These are phyloP conservation scores for Drepana falcataria DNA, from an alignment of 2,888 invertebrate genomes.

Conservation along the genomic window DNA sequence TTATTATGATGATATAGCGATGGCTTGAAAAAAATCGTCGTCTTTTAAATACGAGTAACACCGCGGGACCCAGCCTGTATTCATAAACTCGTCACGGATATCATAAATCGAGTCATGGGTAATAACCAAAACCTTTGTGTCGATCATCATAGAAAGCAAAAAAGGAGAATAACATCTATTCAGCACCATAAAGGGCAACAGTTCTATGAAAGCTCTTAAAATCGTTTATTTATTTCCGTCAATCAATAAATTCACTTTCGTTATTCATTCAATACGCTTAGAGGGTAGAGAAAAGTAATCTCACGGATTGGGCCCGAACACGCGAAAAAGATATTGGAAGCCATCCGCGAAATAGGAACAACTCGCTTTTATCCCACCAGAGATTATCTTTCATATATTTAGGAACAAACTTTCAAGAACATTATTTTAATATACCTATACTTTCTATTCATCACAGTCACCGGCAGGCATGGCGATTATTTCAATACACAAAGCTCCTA, in stretches of 20 bases:
- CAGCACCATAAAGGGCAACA: neutral
- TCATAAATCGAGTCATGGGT: no score
- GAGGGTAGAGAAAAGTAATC: slow-evolving; percentile 53
- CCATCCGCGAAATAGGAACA: slow-evolving; percentile 49
- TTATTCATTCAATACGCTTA: slow-evolving; percentile 51
- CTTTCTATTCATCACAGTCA: neutral
- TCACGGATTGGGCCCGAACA: slow-evolving; percentile 52
- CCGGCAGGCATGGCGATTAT: no score
- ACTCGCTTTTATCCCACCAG: slow-evolving; percentile 42
- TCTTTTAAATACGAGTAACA: no score
- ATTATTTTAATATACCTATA: neutral
- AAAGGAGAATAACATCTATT: neutral
- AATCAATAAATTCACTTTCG: slow-evolving; percentile 52
- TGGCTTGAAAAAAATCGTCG: no score
- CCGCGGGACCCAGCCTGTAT: no score
- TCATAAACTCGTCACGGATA: no score
- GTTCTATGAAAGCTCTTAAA: slow-evolving; percentile 22
- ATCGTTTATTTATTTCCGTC: slow-evolving; percentile 42
- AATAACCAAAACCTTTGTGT: no score
- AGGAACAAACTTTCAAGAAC: slow-evolving; percentile 29
- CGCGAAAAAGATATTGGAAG: slow-evolving; percentile 61
- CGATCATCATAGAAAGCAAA: neutral
- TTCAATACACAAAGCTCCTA: neutral
- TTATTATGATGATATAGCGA: no score
- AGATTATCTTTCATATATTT: slow-evolving; percentile 39